phyloP scores from a whole-genome alignment of 2,888 invertebrate genomes.

The Meteorus cinctellus region DNA sequence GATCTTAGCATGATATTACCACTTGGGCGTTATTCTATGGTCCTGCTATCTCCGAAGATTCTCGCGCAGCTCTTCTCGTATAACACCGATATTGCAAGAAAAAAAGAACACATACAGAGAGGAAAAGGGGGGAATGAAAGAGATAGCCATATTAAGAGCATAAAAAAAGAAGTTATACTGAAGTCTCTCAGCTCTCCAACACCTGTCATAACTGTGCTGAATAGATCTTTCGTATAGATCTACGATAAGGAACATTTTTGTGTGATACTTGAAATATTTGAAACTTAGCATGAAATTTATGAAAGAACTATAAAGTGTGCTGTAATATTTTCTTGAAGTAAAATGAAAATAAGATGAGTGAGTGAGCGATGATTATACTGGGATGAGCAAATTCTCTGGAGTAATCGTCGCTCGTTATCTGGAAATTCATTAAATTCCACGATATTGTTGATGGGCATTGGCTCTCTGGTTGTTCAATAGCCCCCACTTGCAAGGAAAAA shows the following conservation, averaged over 20 bases:
- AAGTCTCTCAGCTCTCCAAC: neutral
- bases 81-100: conserved; percentile 1
- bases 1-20: conserved; percentile 68
- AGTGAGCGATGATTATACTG: conserved; percentile 36
- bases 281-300: neutral
- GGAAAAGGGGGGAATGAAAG: neutral
- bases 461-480: conserved; percentile 38
- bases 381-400: conserved; percentile 42
- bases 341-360: conserved; percentile 9
- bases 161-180: neutral
- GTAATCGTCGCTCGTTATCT: conserved; percentile 47
- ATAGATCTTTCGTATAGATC: too few relatives aligned
- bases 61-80: conserved; percentile 25
- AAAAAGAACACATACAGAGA: neutral
- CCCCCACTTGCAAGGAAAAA: conserved; percentile 33
- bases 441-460: conserved; percentile 44
- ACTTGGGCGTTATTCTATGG: conserved; percentile 47
- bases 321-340: neutral
- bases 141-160: neutral
- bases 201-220: neutral
- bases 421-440: conserved; percentile 52
- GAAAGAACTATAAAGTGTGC: neutral
- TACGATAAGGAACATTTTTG: neutral
- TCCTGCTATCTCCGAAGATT: conserved; percentile 38
- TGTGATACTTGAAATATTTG: neutral